Evolutionary conservation across 2,888 invertebrate genomes (phyloP).

Genomic region (Imbricaverruca yamaguchii): DNA sequence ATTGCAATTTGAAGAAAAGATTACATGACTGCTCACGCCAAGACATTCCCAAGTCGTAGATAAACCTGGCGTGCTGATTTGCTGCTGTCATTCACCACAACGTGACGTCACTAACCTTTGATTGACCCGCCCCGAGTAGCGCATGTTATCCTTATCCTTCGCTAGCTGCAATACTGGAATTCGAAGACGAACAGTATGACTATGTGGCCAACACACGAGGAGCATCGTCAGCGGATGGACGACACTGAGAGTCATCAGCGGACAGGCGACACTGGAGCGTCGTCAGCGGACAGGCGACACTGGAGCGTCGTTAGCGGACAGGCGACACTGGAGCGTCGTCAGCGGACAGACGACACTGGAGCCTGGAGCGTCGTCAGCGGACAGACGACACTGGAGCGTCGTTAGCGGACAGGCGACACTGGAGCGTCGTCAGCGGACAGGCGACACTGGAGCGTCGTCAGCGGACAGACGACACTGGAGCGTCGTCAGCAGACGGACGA

Average conservation of each 20-base stretch:
- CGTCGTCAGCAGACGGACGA: not conserved
- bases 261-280: too few relatives aligned
- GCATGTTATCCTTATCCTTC: not conserved
- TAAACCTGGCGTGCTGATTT: not conserved
- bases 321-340: too few relatives aligned
- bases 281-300: too few relatives aligned
- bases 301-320: too few relatives aligned
- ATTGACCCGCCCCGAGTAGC: not conserved
- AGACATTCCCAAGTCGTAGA: not conserved
- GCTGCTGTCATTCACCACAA: not conserved
- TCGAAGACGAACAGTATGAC: too few relatives aligned
- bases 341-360: too few relatives aligned
- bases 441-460: slow-evolving; percentile 12
- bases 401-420: too few relatives aligned
- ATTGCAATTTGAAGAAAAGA: not conserved
- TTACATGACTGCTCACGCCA: not conserved
- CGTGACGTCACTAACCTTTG: not conserved
- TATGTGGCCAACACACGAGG: too few relatives aligned
- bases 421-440: not conserved
- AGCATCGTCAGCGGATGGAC: too few relatives aligned
- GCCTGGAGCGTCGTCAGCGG: too few relatives aligned
- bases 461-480: slow-evolving; percentile 15
- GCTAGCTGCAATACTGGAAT: not conserved
- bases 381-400: too few relatives aligned
- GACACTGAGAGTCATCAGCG: too few relatives aligned